Evolutionary conservation across 1,140 invertebrate species (phyloP).

Genomic region (Drosophila carrolli): DNA sequence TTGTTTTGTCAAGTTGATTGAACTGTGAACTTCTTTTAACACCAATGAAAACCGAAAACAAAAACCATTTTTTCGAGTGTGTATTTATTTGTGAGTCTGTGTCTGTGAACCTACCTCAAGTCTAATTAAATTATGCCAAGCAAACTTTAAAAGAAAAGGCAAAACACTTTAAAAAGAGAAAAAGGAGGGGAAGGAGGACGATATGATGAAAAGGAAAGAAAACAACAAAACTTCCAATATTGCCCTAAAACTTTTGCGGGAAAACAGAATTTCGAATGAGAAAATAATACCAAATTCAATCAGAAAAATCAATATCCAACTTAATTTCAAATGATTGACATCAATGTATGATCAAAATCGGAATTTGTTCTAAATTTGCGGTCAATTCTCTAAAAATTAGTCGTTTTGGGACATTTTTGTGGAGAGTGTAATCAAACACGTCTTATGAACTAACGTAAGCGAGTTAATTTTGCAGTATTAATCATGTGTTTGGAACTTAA

Average conservation of each 20-base stretch:
- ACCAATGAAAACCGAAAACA: slow-evolving; percentile 15
- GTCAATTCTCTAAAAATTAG: no score
- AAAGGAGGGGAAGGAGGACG: background rate
- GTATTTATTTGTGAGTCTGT: background rate
- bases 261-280: background rate
- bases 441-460: no score
- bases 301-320: no score
- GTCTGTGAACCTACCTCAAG: slow-evolving; percentile 57
- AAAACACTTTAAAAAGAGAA: background rate
- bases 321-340: no score
- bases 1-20: slow-evolving; percentile 65
- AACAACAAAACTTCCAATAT: background rate
- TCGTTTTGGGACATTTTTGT: no score
- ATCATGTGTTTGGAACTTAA: no score
- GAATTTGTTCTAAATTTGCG: no score
- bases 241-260: background rate
- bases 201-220: background rate
- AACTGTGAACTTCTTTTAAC: slow-evolving; percentile 58
- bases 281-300: no score
- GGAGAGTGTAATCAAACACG: no score
- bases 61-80: slow-evolving; percentile 30
- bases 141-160: slow-evolving; percentile 23
- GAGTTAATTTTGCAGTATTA: no score
- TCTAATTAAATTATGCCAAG: slow-evolving; percentile 61
- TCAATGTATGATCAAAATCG: no score